phyloP scores from a whole-genome alignment of 2,797 vertebrate species.

The Enteromius mattozi region DNA sequence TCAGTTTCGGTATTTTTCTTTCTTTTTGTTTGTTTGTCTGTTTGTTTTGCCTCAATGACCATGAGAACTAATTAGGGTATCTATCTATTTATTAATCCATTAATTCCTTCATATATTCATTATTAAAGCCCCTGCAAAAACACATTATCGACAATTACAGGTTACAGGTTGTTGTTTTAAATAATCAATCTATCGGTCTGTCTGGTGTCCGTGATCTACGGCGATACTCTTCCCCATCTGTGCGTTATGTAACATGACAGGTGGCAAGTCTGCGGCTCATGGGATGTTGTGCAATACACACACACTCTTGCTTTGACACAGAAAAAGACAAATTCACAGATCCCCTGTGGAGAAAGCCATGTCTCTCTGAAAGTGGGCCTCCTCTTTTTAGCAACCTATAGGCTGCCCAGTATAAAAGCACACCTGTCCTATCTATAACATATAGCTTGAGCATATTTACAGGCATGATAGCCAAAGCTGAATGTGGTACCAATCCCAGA shows the following conservation, averaged over 20 bases:
- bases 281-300: constrained; percentile 59
- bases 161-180: constrained; percentile 25
- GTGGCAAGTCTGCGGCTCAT: constrained; percentile 68
- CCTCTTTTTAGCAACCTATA: neutral
- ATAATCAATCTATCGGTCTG: constrained; percentile 18
- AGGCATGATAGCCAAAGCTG: neutral
- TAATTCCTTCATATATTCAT: neutral
- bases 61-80: neutral
- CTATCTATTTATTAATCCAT: neutral
- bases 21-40: too few species aligned
- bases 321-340: constrained; percentile 46
- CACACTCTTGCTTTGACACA: constrained; percentile 50
- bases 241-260: constrained; percentile 77
- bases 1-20: neutral
- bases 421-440: neutral
- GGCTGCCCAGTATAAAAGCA: neutral
- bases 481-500: neutral
- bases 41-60: neutral
- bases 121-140: neutral
- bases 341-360: constrained; percentile 19
- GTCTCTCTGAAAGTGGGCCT: constrained; percentile 3
- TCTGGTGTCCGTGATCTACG: constrained; percentile 63
- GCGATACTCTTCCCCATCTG: constrained; percentile 73
- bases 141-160: neutral
- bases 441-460: neutral